Base-by-base conservation (phyloP, 2,113 vertebrate species). In the Ptychochromis oligacanthus region DNA sequence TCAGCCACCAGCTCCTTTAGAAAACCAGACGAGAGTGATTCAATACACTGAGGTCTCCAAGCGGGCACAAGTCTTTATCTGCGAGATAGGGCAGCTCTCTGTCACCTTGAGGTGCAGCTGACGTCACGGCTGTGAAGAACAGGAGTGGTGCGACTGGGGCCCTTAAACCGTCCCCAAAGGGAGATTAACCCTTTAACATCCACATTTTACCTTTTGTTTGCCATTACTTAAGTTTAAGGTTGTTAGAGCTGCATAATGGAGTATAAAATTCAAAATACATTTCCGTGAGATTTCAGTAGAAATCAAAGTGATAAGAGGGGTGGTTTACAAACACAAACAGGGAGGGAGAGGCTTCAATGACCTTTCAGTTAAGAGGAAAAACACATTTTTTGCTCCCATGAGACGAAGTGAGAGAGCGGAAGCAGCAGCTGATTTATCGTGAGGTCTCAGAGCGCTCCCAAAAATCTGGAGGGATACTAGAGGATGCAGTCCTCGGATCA, bases 61-160 rank as follows among this genome's bases (percentile, higher is more conserved):
- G 77, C 12, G 1, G 38, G 14, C 54, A 75, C 75, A 20, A 46
- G 75, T 78, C 84, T 91, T 91, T 87, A 91, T 94, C 90, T 65
- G 84, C 11, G 52, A 81, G 91, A 90, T 65, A 90, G 77, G 75
- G 79, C 91, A 76, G 84, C 87, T 79, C 87, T 86, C 88, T 54
- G 88, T 93, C 92, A 93, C 93, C 92, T 92, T 91, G 88, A 91
- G 90, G 93, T 91, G 90, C 77, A 57, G 87, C 84, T 92, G 91
- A 93, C 89, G 88, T 94, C 93, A 94, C 8, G 5, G 79, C 60
- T 62, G 76, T 77, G 31, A 79, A 88, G 86, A 86, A 49, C 87
- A 82, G 12, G 65, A 80, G 49, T 5, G 9, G 54, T n/a, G 72
- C n/a, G 34, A 86, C 77, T 82, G 84, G 89, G 31, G 70, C 77